A percentile compares a stretch with the other conserved stretches of the same genome.
Evolutionary conservation across 2,797 vertebrate species (phyloP).

Genomic region (Ptychadena robeensis): DNA sequence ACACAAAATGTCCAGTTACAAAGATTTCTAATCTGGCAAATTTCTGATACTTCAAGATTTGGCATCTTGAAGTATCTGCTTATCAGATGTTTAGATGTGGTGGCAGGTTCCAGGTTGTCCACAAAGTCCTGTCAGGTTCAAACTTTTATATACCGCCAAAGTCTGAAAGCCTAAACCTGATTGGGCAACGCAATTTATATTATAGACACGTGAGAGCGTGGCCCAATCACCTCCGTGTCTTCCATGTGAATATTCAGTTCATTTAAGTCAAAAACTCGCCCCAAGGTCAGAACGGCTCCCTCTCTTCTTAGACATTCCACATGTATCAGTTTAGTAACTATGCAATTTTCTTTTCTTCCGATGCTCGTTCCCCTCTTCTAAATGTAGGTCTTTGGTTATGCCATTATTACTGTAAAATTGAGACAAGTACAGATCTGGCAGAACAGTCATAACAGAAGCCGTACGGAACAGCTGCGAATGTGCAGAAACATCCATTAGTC

Average conservation of each 20-base stretch:
- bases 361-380: not conserved
- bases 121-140: no score
- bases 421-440: not conserved
- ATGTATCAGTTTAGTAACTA: conserved; percentile 11
- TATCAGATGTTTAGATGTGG: no score
- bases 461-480: not conserved
- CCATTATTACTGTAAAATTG: conserved; percentile 21
- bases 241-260: not conserved
- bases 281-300: not conserved
- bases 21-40: no score
- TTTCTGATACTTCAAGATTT: no score
- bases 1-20: no score
- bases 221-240: not conserved
- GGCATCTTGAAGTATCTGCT: no score
- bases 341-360: not conserved
- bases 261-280: not conserved
- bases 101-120: no score
- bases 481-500: not conserved
- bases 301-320: conserved; percentile 24
- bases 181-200: no score
- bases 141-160: no score
- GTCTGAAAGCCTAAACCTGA: no score
- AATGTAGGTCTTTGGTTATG: not conserved
- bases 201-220: no score
- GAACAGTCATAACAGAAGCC: not conserved